Conservation (phyloP, 2,113 vertebrate genomes). For the Gasterosteus nipponicus region DNA sequence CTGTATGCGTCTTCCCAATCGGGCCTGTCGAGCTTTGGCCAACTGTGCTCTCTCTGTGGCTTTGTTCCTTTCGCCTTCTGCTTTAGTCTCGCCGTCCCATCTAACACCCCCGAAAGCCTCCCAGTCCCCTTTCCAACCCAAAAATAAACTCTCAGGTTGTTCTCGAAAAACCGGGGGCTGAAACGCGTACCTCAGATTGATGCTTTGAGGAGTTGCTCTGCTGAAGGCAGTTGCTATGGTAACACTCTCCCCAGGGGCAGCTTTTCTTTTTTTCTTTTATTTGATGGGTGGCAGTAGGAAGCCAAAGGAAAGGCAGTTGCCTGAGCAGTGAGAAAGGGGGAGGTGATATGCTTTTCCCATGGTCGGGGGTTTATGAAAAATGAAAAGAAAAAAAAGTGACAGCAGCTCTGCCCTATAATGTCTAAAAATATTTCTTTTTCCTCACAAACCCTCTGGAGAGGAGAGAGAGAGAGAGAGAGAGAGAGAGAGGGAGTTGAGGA, state of each 20-base stretch:
- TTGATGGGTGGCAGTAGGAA: conserved; percentile 77
- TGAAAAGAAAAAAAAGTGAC: conserved; percentile 66
- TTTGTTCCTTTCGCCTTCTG: conserved; percentile 30
- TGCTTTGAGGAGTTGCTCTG: conserved; percentile 75
- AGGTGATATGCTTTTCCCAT: conserved; percentile 78
- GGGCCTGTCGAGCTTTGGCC: conserved; percentile 30
- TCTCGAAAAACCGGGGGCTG: conserved; percentile 52
- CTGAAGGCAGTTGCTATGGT: conserved; percentile 82
- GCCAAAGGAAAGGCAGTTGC: conserved; percentile 74
- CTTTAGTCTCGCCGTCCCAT: background rate
- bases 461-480: conserved; percentile 54
- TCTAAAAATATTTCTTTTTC: conserved; percentile 84
- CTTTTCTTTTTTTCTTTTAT: conserved; percentile 43
- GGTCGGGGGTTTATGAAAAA: conserved; percentile 71
- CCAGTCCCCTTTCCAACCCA: conserved; percentile 4
- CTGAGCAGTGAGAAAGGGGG: conserved; percentile 75
- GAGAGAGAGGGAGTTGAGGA: conserved; percentile 18
- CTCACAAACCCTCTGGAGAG: conserved; percentile 78
- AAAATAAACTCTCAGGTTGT: conserved; percentile 57
- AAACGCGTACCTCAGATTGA: conserved; percentile 62
- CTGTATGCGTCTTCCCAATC: conserved; percentile 14
- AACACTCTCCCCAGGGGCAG: conserved; percentile 77
- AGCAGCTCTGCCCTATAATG: conserved; percentile 70
- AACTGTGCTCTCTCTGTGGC: conserved; percentile 44
- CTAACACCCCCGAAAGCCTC: conserved; percentile 14